Evolutionary conservation across 1,140 invertebrate genomes (phyloP).

Genomic region (Tribolium madens): DNA sequence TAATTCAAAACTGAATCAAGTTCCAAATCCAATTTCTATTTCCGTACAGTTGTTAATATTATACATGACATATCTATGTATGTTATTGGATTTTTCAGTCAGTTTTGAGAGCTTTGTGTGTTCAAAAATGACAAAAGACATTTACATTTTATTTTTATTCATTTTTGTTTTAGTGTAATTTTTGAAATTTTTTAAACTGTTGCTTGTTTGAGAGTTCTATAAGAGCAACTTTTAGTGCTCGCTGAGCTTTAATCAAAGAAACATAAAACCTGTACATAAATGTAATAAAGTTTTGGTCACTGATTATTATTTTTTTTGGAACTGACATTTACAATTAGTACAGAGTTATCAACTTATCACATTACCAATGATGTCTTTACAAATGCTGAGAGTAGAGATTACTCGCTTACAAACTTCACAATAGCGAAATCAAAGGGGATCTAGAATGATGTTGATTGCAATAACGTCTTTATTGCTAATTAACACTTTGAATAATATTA

Average conservation of each 20-base stretch:
- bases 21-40: neutral
- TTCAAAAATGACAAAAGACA: neutral
- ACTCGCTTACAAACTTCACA: neutral
- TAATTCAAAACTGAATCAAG: neutral
- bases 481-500: neutral
- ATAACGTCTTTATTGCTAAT: neutral
- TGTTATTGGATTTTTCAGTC: neutral
- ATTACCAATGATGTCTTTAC: neutral
- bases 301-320: neutral
- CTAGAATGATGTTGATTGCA: neutral
- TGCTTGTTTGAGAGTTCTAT: no score
- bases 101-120: neutral
- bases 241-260: no score
- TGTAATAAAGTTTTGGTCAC: neutral
- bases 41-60: neutral
- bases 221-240: neutral
- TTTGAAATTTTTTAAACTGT: no score
- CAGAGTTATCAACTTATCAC: no score
- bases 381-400: neutral
- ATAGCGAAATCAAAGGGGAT: neutral
- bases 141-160: neutral
- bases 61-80: neutral
- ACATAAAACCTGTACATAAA: no score
- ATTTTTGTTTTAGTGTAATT: no score
- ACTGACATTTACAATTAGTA: neutral